These are phyloP conservation scores for Mormyrus proboscirostris DNA, from an alignment of 2,797 vertebrate species.

Conservation along the genomic window DNA sequence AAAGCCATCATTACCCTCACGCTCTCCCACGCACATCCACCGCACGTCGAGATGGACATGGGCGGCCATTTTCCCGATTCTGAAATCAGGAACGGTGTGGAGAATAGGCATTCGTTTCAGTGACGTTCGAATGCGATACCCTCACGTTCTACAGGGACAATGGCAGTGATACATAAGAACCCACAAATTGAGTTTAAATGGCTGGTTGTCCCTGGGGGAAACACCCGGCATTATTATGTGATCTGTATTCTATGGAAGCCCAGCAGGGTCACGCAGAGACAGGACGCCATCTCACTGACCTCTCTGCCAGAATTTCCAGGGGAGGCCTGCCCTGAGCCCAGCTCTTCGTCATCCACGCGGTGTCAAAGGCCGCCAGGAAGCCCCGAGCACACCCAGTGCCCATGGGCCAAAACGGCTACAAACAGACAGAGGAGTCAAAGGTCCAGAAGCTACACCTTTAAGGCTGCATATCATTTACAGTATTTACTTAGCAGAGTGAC, in stretches of 20 bases:
- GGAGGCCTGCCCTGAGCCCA: constrained; percentile 79
- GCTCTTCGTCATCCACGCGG: constrained; percentile 90
- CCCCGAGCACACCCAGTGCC: constrained; percentile 94
- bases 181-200: not conserved
- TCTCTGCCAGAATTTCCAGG: constrained; percentile 84
- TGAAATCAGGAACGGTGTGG: not conserved
- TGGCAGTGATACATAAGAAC: not conserved
- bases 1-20: not conserved
- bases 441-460: not conserved
- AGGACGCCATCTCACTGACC: constrained; percentile 56
- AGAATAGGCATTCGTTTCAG: not conserved
- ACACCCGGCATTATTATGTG: not conserved
- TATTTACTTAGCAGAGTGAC: not conserved
- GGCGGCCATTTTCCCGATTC: not conserved
- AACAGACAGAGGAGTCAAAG: constrained; percentile 19
- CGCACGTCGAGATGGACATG: not conserved
- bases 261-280: not conserved
- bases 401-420: constrained; percentile 98
- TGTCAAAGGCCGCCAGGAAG: constrained; percentile 92
- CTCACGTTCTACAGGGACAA: not conserved
- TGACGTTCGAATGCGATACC: not conserved
- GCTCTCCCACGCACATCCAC: not conserved
- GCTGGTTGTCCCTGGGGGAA: not conserved
- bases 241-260: not conserved
- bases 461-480: not conserved